phyloP scores from a whole-genome alignment of 2,888 invertebrate species.

The Synergus gifuensis region DNA sequence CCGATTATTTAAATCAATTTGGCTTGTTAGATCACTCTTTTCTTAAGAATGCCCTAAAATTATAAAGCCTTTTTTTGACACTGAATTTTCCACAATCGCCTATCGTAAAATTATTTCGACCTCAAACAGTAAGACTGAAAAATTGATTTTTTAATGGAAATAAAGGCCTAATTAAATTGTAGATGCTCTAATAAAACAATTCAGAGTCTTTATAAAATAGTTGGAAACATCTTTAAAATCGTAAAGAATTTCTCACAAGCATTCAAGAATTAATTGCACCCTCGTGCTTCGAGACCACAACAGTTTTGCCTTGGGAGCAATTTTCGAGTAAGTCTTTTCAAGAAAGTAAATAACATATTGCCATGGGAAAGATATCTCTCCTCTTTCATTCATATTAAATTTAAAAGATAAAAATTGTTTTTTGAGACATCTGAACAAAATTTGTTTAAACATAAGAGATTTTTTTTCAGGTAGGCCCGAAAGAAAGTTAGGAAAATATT shows the following conservation, averaged over 20 bases:
- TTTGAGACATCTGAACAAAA: background rate
- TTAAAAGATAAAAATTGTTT: background rate
- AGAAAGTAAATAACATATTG: background rate
- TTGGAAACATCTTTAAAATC: background rate
- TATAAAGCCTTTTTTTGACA: too few species aligned
- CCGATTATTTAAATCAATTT: too few species aligned
- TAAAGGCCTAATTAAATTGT: background rate
- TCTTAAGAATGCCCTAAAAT: too few species aligned
- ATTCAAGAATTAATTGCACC: slow-evolving; percentile 22
- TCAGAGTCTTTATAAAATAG: background rate
- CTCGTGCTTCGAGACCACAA: slow-evolving; percentile 23
- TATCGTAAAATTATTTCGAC: background rate
- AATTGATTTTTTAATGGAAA: background rate
- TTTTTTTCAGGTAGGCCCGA: background rate
- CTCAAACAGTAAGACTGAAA: background rate
- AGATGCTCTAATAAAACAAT: background rate
- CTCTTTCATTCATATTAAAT: background rate
- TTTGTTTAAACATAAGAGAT: background rate
- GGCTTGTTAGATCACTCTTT: too few species aligned
- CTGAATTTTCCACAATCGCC: background rate
- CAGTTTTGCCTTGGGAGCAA: background rate
- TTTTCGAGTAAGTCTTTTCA: slow-evolving; percentile 1
- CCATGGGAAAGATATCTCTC: background rate
- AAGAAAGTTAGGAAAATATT: background rate
- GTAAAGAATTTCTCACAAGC: slow-evolving; percentile 25